Percentiles rank a stretch among this genome's conserved stretches.
These are phyloP conservation scores for Cosmopolites sordidus DNA, from an alignment of 2,888 invertebrate species.

Conservation along the genomic window DNA sequence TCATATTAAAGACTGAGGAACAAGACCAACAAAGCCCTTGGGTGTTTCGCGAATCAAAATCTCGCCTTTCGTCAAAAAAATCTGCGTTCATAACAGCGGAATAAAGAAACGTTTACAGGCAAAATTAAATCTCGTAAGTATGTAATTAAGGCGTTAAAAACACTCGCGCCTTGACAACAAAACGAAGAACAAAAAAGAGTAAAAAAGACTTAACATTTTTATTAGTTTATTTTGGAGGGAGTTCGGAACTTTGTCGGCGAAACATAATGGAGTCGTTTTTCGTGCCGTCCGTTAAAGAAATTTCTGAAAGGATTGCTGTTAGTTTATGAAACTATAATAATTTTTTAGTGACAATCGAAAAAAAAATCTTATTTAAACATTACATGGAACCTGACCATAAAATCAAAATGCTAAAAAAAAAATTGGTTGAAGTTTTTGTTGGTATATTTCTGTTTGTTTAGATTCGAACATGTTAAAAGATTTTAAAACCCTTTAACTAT, in stretches of 20 bases:
- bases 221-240: not conserved
- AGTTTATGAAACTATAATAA: no score
- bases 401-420: no score
- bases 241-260: not conserved
- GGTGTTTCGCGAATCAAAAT: constrained; percentile 4
- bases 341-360: no score
- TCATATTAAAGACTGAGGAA: constrained; percentile 1
- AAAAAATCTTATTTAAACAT: no score
- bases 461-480: no score
- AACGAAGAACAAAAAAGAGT: constrained; percentile 10
- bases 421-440: no score
- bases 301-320: no score
- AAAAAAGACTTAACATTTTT: constrained; percentile 3
- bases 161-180: constrained; percentile 9
- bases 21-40: constrained; percentile 2
- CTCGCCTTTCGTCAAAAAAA: no score
- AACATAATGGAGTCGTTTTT: not conserved
- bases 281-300: no score
- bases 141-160: constrained; percentile 19
- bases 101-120: constrained; percentile 12
- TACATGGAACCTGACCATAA: no score
- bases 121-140: constrained; percentile 14
- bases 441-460: no score
- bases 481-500: no score
- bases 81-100: constrained; percentile 5